Base-by-base conservation (phyloP, 2,888 invertebrate species). In the Ditula angustiorana region DNA sequence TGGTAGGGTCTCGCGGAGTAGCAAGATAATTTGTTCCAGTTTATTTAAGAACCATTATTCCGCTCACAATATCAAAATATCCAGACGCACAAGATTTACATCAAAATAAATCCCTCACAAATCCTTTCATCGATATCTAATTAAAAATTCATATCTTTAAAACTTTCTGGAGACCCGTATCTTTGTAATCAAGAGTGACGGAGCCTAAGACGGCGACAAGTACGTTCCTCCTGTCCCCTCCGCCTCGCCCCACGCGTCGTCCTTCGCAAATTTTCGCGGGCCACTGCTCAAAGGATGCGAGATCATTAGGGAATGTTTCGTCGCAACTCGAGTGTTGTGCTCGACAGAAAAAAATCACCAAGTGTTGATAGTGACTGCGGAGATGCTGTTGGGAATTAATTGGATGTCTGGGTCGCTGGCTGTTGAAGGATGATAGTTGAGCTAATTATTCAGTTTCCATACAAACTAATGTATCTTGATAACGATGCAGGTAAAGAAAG, bases 241-340 rank as follows among this genome's bases (percentile, higher is more conserved):
- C 47, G 46, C 33, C 61, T 73, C 55, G 56, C 28, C 28, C 71
- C 71, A 47, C 61, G 35, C 52, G 64, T 69, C 57, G 33, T 49
- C 69, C 72, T 77, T 67, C 71, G 75, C 74, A 79, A 79, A 82
- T 80, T 78, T 79, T 81, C 78, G 75, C 85, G 80, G 79, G 75
- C 74, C 79, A 79, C 66, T 78, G 81, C 85, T 85, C 87, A 88
- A 87, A 88, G 85, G 83, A 76, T 76, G 69, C 66, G 67, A 71
- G 70, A 76, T 87, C 87, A 83, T 88, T 85, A 87, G 71, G 74
- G 71, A 69, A 50, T 56, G 66, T 67, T 67, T 66, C 70, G 62
- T 68, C 41, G 41, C 67, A 44, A 13, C 35, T 61, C 67, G 23
- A 56, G 66, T 19, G 26, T 7, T 16, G 58, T 37, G 24, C 52